Conservation (phyloP, 2,888 invertebrate species). For the Eupeodes luniger region DNA sequence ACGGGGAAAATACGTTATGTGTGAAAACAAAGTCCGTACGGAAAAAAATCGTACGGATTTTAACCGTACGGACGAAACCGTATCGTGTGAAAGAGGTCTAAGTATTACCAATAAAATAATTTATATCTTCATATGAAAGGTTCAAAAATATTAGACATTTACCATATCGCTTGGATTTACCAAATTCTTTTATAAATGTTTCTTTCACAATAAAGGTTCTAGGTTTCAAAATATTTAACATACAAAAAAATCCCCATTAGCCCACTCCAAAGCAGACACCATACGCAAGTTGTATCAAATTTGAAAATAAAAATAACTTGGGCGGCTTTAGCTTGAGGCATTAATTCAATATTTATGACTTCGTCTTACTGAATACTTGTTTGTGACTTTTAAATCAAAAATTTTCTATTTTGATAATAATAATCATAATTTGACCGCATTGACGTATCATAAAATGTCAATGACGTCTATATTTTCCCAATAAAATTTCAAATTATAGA, state of each 20-base stretch:
- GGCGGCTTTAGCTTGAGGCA: constrained; percentile 3
- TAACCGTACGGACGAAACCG: no score
- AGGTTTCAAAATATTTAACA: no score
- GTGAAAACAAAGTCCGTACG: no score
- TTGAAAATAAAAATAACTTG: neutral
- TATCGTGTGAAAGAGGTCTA: no score
- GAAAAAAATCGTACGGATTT: no score
- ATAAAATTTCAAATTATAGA: neutral
- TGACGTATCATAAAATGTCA: constrained; percentile 44
- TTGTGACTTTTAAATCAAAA: constrained; percentile 8
- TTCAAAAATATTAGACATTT: no score
- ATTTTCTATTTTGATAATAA: constrained; percentile 27
- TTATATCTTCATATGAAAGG: no score
- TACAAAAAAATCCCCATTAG: neutral
- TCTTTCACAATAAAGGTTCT: no score
- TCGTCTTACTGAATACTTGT: constrained; percentile 3
- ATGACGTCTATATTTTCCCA: constrained; percentile 36
- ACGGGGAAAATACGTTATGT: no score
- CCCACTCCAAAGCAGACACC: neutral
- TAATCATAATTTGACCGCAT: constrained; percentile 29
- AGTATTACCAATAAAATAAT: no score
- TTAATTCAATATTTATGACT: neutral
- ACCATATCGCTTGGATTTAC: no score
- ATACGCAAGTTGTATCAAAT: neutral
- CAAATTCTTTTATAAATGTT: no score